Conservation (phyloP, 2,113 vertebrate genomes). For the Setophaga petechia region DNA sequence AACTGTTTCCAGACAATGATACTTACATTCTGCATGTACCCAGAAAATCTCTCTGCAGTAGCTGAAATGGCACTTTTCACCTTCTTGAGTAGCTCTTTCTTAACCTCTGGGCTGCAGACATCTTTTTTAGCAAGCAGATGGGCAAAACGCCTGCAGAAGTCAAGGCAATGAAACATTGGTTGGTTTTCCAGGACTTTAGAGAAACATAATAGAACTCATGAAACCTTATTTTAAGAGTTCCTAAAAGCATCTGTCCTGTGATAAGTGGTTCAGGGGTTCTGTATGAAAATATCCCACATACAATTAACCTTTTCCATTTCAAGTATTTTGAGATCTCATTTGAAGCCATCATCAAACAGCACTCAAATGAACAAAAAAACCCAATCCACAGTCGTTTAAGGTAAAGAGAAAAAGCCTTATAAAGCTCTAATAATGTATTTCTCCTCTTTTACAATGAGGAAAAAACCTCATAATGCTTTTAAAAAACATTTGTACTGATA, state of each 20-base stretch:
- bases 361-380: neutral
- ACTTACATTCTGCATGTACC: conserved; percentile 98
- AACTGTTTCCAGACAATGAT: neutral
- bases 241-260: conserved; percentile 1
- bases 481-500: neutral
- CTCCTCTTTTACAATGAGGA: neutral
- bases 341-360: neutral
- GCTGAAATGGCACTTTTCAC: conserved; percentile 98
- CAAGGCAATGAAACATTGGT: neutral
- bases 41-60: conserved; percentile 96
- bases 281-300: neutral
- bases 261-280: neutral
- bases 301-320: conserved; percentile 1
- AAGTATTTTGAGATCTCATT: neutral
- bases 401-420: neutral
- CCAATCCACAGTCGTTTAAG: neutral
- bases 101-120: conserved; percentile 89
- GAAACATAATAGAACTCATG: neutral
- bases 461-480: neutral
- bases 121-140: conserved; percentile 96
- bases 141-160: conserved; percentile 87
- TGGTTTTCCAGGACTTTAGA: neutral
- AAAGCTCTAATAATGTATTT: neutral
- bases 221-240: neutral
- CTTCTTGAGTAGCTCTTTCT: conserved; percentile 94